Evolutionary conservation across 2,113 vertebrate genomes (phyloP), one percentile per base, ranked within the genome.

Genomic region (Nansenia antarctica): DNA sequence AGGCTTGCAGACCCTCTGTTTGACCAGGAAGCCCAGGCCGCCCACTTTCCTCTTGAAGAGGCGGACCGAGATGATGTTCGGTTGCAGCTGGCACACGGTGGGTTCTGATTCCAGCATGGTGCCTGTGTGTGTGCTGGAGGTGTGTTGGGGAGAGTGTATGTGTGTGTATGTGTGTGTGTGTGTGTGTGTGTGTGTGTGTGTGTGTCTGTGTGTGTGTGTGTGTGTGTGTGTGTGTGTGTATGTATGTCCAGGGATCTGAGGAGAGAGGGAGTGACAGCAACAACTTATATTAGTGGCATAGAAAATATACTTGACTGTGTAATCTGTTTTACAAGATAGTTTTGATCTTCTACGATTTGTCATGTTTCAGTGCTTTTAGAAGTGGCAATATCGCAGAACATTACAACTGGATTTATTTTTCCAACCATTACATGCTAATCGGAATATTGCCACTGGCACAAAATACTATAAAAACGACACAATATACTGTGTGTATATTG

Each of bases 31-130:
- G 15, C 98, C 98, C 77, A 99, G 92, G 39, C 97, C 98, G 0
- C 98, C 97, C 18, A 96, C 92, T 78, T 95, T 97, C 79, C 95
- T 94, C 80, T 99, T 98, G 89, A 96, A 97, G 62, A 99, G 95
- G 62, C 95, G 95, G 62, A 98, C 96, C 0, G 97, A 99, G 86
- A 99, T 98, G 91, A 99, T 95, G 54, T 98, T 98, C 79, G 97
- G 97, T 77, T 98, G 96, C 81, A 98, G 95, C 82, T 98, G 96
- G 88, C 96, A 95, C 72, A 98, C 97, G 0, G 92, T 94, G 52
- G 95, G 92, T 83, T 90, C 92, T 9, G 90, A 92, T 52, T 96
- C 95, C 91, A 97, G 95, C 96, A 98, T 98, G 86, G 15, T 34
- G 69, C n/a, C 30, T 0, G 27, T 18, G 69, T n/a, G 69, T 54